phyloP scores from a whole-genome alignment of 2,797 vertebrate species.

The Pitangus sulphuratus region DNA sequence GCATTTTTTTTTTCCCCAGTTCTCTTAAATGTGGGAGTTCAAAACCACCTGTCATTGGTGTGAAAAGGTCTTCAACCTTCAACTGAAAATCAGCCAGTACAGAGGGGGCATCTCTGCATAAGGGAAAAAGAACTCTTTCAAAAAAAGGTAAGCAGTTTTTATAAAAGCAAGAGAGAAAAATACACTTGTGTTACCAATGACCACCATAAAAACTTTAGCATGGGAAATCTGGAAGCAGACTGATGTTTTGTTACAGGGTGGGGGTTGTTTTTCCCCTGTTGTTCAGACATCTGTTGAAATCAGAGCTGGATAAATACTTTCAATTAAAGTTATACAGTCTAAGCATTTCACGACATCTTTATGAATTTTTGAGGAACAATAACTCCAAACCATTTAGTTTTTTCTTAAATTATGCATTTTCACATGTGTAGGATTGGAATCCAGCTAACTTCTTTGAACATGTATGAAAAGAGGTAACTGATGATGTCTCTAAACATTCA shows the following conservation, averaged over 20 bases:
- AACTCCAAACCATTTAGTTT: not conserved
- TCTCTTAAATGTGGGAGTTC: not conserved
- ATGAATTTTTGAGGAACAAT: not conserved
- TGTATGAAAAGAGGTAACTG: not conserved
- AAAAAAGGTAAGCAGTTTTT: not conserved
- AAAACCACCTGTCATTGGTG: not conserved
- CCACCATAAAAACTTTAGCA: not conserved
- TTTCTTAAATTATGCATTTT: not conserved
- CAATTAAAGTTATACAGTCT: not conserved
- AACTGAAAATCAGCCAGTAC: not conserved
- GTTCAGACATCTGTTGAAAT: slow-evolving; percentile 61
- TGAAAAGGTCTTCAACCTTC: not conserved
- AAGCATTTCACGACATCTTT: slow-evolving; percentile 1
- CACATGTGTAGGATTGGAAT: not conserved
- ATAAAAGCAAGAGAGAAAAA: not conserved
- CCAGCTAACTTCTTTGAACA: not conserved
- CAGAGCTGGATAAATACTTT: slow-evolving; percentile 46
- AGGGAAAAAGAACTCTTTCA: not conserved
- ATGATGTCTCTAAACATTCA: not conserved
- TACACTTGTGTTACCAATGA: not conserved
- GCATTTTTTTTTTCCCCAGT: not conserved
- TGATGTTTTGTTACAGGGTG: slow-evolving; percentile 24
- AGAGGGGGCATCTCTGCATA: not conserved
- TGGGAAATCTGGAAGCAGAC: slow-evolving; percentile 25
- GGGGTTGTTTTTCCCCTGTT: not conserved